These are phyloP conservation scores for Phataginus tricuspis DNA, from an alignment of 2,797 vertebrate genomes.

Conservation along the genomic window DNA sequence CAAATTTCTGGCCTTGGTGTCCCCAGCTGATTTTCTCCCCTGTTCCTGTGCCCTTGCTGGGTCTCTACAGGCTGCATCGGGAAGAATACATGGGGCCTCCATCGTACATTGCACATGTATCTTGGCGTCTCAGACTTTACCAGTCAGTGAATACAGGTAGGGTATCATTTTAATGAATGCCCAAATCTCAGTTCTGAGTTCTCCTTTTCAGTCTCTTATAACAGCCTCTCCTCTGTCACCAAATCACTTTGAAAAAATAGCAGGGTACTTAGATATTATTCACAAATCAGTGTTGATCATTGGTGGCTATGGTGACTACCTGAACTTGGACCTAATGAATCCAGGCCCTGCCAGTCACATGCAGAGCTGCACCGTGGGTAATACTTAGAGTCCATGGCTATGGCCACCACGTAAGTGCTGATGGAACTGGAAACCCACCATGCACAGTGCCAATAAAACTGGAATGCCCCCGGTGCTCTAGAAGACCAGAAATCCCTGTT, in stretches of 20 bases:
- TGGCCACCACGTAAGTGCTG: too few species aligned
- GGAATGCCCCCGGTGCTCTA: not conserved
- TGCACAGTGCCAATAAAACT: not conserved
- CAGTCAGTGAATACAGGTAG: not conserved
- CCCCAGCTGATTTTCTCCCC: not conserved
- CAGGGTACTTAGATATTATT: not conserved
- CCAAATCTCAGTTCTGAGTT: not conserved
- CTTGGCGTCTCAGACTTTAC: not conserved
- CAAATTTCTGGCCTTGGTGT: not conserved
- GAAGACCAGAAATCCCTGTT: not conserved
- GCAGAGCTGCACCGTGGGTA: not conserved
- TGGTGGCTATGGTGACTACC: not conserved
- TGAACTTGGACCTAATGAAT: not conserved
- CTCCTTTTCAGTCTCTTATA: not conserved
- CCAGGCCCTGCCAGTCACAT: not conserved
- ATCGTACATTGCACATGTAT: rapidly evolving
- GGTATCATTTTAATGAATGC: not conserved
- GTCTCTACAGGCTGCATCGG: not conserved
- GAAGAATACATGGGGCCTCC: not conserved
- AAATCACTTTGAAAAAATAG: not conserved
- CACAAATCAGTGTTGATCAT: not conserved
- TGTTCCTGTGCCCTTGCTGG: not conserved
- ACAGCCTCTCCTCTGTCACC: not conserved
- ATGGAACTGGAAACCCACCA: not conserved
- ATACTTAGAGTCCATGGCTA: not conserved